phyloP scores from a whole-genome alignment of 2,113 vertebrate species.

The Corythoichthys haematopterus region DNA sequence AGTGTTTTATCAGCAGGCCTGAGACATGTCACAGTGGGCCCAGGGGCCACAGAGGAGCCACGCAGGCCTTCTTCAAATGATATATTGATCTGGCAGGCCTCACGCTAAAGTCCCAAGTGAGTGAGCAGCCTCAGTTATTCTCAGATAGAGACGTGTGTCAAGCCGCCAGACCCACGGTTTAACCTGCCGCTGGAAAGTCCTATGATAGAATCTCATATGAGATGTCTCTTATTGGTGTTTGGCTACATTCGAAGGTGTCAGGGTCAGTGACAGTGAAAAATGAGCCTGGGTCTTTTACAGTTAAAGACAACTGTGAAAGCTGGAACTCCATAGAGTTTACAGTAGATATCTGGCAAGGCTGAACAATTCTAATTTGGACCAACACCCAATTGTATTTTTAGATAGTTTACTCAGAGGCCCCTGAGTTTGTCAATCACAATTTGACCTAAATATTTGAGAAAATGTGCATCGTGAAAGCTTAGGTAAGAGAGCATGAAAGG shows the following conservation, averaged over 20 bases:
- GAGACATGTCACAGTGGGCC: slow-evolving; percentile 3
- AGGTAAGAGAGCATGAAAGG: neutral
- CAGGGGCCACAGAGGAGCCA: slow-evolving; percentile 9
- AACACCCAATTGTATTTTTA: neutral
- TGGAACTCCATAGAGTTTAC: neutral
- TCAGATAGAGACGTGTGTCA: slow-evolving; percentile 33
- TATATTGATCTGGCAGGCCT: slow-evolving; percentile 48
- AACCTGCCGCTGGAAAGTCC: slow-evolving; percentile 31
- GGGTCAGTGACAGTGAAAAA: slow-evolving; percentile 11
- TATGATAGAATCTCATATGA: slow-evolving; percentile 39
- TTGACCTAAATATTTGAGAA: neutral
- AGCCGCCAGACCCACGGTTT: slow-evolving; percentile 7
- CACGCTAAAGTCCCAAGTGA: slow-evolving; percentile 42
- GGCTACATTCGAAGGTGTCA: slow-evolving; percentile 16
- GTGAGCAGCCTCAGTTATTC: slow-evolving; percentile 38
- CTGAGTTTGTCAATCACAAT: neutral
- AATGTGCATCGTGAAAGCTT: neutral
- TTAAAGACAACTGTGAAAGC: neutral
- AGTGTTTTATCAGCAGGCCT: slow-evolving; percentile 22
- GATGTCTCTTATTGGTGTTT: neutral
- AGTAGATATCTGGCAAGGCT: neutral
- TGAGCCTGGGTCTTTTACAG: neutral
- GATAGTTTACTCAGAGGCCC: neutral
- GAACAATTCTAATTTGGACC: neutral
- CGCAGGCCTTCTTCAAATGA: slow-evolving; percentile 29